Base-by-base conservation (phyloP, 2,113 vertebrate species). In the Sminthopsis crassicaudata region DNA sequence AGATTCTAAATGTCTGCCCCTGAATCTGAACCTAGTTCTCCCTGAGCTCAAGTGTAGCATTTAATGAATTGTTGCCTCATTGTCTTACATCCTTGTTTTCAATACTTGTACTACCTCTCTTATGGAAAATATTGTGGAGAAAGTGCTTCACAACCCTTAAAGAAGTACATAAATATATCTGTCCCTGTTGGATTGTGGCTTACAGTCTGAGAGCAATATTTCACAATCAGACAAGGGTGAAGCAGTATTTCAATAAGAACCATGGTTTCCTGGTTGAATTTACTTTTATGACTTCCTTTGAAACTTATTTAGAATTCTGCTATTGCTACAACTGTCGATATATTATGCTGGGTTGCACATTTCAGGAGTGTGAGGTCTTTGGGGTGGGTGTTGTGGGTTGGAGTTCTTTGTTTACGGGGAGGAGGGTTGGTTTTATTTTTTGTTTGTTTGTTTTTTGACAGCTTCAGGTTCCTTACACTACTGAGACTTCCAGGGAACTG, bases 261-360 rank as follows among this genome's bases (percentile, higher is more conserved):
- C 16, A 42, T 84, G 36, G 7, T 84, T 84, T 84, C n/a, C n/a
- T 26, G 8, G 19, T 84, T 84, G 23, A 84, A 42, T 42, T 84
- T 84, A 84, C n/a, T 42, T n/a, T 42, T 84, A 42, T 42, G 67
- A n/a, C 67, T 76, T 84, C 19, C 67, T 46, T 93, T 91, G 54
- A 36, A 23, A 53, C 25, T 84, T 91, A 67, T 51, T 89, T 90
- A 54, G 57, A 89, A 42, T 89, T 91, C 91, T 92, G 93, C 52
- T 50, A 5, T 54, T 90, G 2, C 67, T 89, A 5, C 55, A 95
- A 57, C 9, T 42, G 30, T 55, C 27, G 12, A 54, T 55, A 92
- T 36, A 88, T n/a, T 54, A 94, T 42, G 7, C 6, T 36, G 84
- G 51, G 46, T 54, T 88, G 12, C 55, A 26, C 11, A 46, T 11